Evolutionary conservation across 2,888 invertebrate genomes (phyloP).

Genomic region (Crematogaster levior): DNA sequence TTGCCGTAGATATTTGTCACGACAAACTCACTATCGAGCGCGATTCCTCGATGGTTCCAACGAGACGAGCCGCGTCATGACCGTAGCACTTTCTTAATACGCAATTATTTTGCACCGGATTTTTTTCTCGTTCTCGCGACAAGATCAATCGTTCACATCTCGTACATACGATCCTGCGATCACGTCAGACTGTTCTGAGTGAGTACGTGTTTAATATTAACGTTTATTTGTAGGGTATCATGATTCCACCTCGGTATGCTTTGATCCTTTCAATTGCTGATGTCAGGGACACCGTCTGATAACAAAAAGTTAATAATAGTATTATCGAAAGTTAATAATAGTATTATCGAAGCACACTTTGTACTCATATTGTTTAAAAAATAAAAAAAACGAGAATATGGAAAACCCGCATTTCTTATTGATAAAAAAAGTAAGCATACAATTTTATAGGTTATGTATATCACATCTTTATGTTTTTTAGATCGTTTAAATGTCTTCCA

Average conservation of each 20-base stretch:
- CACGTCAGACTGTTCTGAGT: neutral
- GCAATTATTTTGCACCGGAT: conserved; percentile 73
- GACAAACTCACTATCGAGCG: neutral
- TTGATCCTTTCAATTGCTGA: neutral
- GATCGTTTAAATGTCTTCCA: neutral
- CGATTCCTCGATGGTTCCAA: neutral
- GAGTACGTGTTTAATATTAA: conserved; percentile 10
- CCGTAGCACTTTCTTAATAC: conserved; percentile 70
- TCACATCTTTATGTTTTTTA: conserved; percentile 8
- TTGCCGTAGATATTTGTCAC: neutral
- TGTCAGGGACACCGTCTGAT: no score
- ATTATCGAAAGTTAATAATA: neutral
- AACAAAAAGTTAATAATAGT: neutral
- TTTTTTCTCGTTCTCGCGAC: conserved; percentile 65
- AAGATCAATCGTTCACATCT: conserved; percentile 18
- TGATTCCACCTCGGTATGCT: no score
- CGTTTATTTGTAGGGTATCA: neutral
- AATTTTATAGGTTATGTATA: neutral
- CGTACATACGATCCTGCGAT: conserved; percentile 5
- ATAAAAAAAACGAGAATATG: neutral
- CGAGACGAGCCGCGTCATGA: conserved; percentile 59
- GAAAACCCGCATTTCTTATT: neutral
- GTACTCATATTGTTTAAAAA: neutral
- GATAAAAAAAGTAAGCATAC: neutral
- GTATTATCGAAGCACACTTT: neutral